Conservation (phyloP, 2,797 vertebrate species). For the Poecilia wingei region DNA sequence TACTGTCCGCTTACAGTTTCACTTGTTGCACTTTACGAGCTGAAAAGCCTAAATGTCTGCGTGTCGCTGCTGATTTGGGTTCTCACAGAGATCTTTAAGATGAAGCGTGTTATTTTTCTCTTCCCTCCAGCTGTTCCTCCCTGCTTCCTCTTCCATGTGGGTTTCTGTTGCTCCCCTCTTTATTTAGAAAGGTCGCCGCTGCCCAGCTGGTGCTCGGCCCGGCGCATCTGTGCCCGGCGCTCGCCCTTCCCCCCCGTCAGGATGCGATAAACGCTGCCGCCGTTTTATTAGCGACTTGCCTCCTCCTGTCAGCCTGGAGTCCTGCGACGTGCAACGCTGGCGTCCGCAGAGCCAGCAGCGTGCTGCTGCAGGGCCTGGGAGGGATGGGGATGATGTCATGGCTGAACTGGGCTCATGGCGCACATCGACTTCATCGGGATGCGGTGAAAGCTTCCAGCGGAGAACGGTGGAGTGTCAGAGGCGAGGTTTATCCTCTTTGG, state of each 20-base stretch:
- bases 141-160: slow-evolving; percentile 25
- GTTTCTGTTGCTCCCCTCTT: slow-evolving; percentile 21
- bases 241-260: background rate
- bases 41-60: background rate
- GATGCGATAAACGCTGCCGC: slow-evolving; percentile 39
- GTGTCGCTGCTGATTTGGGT: slow-evolving; percentile 3
- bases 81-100: slow-evolving; percentile 17
- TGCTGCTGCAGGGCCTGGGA: slow-evolving; percentile 30
- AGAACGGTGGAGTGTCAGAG: slow-evolving; percentile 24
- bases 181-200: slow-evolving; percentile 39
- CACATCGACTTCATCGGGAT: slow-evolving; percentile 23
- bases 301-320: slow-evolving; percentile 18
- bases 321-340: slow-evolving; percentile 6
- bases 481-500: background rate
- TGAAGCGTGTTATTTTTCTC: background rate
- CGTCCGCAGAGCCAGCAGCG: slow-evolving; percentile 1
- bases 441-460: background rate
- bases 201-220: slow-evolving; percentile 37
- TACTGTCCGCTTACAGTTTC: background rate
- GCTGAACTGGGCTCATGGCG: slow-evolving; percentile 23
- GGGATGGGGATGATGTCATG: slow-evolving; percentile 46
- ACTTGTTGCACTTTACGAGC: slow-evolving; percentile 15
- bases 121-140: background rate
- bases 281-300: slow-evolving; percentile 43
- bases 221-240: background rate